phyloP scores from a whole-genome alignment of 2,113 vertebrate species.

The Chunga burmeisteri region DNA sequence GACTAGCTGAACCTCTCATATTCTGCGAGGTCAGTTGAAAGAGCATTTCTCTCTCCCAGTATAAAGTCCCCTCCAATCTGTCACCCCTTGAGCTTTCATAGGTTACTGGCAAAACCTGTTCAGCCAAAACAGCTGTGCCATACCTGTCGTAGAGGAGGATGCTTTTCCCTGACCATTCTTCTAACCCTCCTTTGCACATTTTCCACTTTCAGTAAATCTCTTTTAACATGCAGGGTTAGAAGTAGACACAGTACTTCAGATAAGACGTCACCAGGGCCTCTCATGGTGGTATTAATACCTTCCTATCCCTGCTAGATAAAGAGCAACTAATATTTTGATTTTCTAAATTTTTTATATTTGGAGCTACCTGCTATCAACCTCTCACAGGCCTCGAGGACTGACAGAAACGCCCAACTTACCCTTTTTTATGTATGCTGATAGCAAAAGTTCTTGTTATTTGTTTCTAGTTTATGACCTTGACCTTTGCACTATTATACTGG shows the following conservation, averaged over 20 bases:
- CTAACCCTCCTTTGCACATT: background rate
- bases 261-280: background rate
- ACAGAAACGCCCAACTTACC: background rate
- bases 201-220: background rate
- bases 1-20: background rate
- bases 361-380: background rate
- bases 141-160: background rate
- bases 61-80: background rate
- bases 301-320: background rate
- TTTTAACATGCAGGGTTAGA: background rate
- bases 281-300: background rate
- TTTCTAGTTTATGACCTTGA: background rate
- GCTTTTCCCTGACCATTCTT: background rate
- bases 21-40: background rate
- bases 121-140: background rate
- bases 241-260: background rate
- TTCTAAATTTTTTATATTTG: background rate
- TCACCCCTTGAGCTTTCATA: background rate
- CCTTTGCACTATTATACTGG: background rate
- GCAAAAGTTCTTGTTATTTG: background rate
- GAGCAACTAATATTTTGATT: background rate
- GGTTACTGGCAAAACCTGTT: background rate
- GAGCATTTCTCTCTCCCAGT: background rate
- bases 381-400: background rate
- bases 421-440: background rate